Evolutionary conservation across 2,797 vertebrate genomes (phyloP), one percentile per base, ranked within the genome.

Genomic region (Spinibarbus caldwelli): DNA sequence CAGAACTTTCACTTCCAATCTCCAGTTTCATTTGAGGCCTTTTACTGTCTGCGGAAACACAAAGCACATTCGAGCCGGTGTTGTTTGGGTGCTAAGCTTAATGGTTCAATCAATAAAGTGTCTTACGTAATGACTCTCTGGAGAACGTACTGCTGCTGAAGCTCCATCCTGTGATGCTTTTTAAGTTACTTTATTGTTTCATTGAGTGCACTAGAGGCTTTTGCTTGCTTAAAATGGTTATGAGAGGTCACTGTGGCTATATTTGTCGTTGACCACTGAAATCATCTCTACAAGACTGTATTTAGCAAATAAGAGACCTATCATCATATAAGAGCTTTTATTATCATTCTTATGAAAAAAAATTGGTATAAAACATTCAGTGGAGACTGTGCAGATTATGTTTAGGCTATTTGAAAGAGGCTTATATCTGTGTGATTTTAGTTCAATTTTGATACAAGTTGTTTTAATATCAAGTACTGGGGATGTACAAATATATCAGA

Each of bases 121-220:
- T 34, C 66, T 68, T 80, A 6, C 9, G 9, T 54, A 70, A 54
- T 57, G n/a, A 19, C 15, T 71, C 15, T 0, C 45, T 52, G 14
- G 31, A 6, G 6, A 34, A 34, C 1, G 2, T 8, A 70, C n/a
- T 47, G 41, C 14, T 47, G 43, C 12, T 15, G 38, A 31, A 36
- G 82, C 78, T 80, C 73, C 36, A 73, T 49, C 59, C 47, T 70
- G 67, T 62, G 86, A 86, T 31, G 73, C 47, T 64, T 62, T 47
- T 47, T 66, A 43, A 54, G 75, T 54, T 86, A 68, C 86, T 82
- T 87, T 34, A 59, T 4, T 23, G 67, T 54, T 57, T 34, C 1
- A 2, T 10, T 19, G 4, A 72, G 19, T 72, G 36, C 26, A n/a
- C 21, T n/a, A 3, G 11, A n/a, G 26, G 7, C 26, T 11, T 45